Base-by-base conservation (phyloP, 2,888 invertebrate species). In the Limenitis camilla region DNA sequence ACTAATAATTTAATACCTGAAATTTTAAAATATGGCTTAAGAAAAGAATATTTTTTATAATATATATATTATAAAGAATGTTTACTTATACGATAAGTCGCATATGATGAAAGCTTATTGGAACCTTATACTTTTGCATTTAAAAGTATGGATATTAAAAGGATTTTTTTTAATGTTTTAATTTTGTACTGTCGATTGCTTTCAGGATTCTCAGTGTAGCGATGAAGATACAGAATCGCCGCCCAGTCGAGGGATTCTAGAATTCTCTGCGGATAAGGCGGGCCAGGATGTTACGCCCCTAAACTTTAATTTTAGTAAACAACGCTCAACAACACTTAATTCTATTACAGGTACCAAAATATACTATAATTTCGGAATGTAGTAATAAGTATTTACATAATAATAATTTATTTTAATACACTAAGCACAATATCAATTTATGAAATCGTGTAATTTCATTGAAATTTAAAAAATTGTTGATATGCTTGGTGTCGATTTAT, bases 221-320 rank as follows among this genome's bases (percentile, higher is more conserved):
- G 88, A 88, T 52, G 88, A 88, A 44, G 88, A 88, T 36, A 87
- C 88, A 0, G 88, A 88, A 56, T 83, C 86, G 0, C 86, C 88
- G 1, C 76, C 80, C 1, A 92, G 92, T 51, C 91, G 92, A 56
- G 93, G 93, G 40, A 93, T 93, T 64, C 79, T 96, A 49, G 96
- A 96, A 77, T 95, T 96, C 78, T 92, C 93, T 28, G 93, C 96
- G 0, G 93, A 94, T 60, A 95, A 95, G 73, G 95, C 95, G 0
- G 96, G 96, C 0, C 92, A 92, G 69, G 96, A 96, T 71, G 94
- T 96, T 50, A 96, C 96, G 1, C 96, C 96, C 0, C 90, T 95
- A 60, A 95, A 95, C 77, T 90, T 94, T 64, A 92, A 93, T 69
- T 95, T 94, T 70, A 91, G 91, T 63, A 92, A 92, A 69, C 90